Evolutionary conservation across 2,888 invertebrate species (phyloP).

Genomic region (Harpalus rubripes): DNA sequence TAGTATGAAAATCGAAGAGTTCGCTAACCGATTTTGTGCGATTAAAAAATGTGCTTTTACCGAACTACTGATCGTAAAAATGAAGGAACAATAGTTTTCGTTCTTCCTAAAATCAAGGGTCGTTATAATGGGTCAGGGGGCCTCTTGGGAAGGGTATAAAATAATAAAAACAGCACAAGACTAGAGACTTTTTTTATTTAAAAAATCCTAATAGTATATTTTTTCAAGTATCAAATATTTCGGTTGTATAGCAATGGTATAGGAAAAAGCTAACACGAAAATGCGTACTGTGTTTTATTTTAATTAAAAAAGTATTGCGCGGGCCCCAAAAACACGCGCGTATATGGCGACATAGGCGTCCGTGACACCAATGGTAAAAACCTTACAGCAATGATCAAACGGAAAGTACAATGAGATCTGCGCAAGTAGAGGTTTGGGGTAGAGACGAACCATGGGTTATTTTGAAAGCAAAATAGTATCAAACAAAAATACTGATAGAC

Average conservation of each 20-base stretch:
- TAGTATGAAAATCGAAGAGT: constrained; percentile 24
- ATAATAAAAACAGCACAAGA: constrained; percentile 79
- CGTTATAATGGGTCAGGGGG: constrained; percentile 51
- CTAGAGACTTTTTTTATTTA: constrained; percentile 83
- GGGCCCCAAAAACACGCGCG: constrained; percentile 64
- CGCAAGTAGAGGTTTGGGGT: constrained; percentile 53
- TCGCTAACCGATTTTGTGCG: constrained; percentile 46
- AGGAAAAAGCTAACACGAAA: constrained; percentile 82
- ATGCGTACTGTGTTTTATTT: constrained; percentile 73
- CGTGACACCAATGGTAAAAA: constrained; percentile 50
- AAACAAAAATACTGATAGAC: constrained; percentile 45
- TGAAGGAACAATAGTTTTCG: constrained; percentile 50
- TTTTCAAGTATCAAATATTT: constrained; percentile 82
- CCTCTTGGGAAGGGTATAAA: constrained; percentile 70
- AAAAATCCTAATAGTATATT: constrained; percentile 79
- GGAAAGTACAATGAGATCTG: constrained; percentile 62
- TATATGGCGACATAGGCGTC: constrained; percentile 59
- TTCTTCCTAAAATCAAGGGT: constrained; percentile 45
- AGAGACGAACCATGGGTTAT: constrained; percentile 57
- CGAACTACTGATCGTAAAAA: constrained; percentile 30
- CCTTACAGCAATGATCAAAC: constrained; percentile 58
- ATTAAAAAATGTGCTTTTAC: constrained; percentile 50
- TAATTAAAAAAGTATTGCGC: constrained; percentile 68
- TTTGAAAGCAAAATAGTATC: constrained; percentile 60
- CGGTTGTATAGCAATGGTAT: constrained; percentile 76